Conservation (phyloP, 2,113 vertebrate species). For the Spilogale gracilis region DNA sequence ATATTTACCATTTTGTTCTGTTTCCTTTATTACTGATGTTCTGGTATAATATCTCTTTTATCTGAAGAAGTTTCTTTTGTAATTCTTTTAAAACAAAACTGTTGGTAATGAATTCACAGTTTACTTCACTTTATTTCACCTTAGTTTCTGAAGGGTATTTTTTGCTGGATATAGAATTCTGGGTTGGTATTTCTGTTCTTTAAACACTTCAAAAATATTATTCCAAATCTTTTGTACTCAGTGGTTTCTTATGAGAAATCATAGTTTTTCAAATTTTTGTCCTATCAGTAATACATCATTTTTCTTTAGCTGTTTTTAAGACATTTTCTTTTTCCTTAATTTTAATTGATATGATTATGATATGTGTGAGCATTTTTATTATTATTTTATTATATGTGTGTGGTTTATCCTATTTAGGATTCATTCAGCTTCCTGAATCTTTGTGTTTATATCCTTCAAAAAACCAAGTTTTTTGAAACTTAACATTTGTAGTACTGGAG, state of each 20-base stretch:
- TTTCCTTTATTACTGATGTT: background rate
- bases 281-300: background rate
- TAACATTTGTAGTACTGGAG: no score
- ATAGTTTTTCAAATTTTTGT: background rate
- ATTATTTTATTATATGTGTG: background rate
- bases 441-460: background rate
- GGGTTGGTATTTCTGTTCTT: background rate
- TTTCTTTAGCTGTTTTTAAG: background rate
- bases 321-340: background rate
- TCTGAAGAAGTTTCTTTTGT: background rate
- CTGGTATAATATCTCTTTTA: background rate
- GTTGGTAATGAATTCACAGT: background rate
- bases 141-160: background rate
- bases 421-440: background rate
- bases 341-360: background rate
- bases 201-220: background rate
- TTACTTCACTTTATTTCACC: background rate
- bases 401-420: background rate
- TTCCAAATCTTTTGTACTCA: background rate
- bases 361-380: background rate
- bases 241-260: background rate
- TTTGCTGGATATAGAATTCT: background rate
- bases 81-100: background rate
- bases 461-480: background rate
- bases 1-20: background rate